Conservation (phyloP, 35 echinoderm and acorn worm genomes). For the Heliocidaris tuberculata region DNA sequence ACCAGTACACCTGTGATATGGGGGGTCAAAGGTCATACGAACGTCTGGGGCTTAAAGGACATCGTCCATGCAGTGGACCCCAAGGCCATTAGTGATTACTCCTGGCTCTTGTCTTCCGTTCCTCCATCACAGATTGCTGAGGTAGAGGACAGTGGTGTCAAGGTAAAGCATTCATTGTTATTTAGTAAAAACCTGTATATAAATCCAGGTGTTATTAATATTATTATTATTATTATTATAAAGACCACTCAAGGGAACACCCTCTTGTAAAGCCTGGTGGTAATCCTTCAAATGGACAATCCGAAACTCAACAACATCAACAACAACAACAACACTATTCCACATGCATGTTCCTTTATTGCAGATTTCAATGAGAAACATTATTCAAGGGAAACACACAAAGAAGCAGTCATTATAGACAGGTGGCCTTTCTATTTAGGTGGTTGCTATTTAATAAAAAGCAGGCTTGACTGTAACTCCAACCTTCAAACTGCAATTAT, state of each 20-base stretch:
- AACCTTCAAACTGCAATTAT: too few species aligned
- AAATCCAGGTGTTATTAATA: not conserved
- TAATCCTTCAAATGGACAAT: not conserved
- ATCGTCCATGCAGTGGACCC: constrained; percentile 59
- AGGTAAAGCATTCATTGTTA: constrained; percentile 26
- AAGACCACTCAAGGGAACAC: not conserved
- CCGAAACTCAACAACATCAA: not conserved
- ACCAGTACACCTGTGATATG: constrained; percentile 65
- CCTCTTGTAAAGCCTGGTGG: not conserved
- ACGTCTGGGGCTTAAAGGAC: constrained; percentile 76
- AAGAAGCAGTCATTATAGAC: too few species aligned
- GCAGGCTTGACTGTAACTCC: too few species aligned
- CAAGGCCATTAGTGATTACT: constrained; percentile 49
- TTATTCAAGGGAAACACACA: too few species aligned
- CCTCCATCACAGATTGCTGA: constrained; percentile 40
- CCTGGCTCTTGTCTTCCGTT: constrained; percentile 46
- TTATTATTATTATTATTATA: not conserved
- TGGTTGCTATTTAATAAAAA: too few species aligned
- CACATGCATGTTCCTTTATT: too few species aligned
- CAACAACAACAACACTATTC: too few species aligned
- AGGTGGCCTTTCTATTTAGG: too few species aligned
- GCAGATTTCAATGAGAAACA: too few species aligned
- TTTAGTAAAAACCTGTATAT: too few species aligned
- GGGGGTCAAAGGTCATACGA: constrained; percentile 58
- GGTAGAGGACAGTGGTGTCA: constrained; percentile 40